Base-by-base conservation (phyloP, 1,140 invertebrate genomes). In the Drosophila suzukii region DNA sequence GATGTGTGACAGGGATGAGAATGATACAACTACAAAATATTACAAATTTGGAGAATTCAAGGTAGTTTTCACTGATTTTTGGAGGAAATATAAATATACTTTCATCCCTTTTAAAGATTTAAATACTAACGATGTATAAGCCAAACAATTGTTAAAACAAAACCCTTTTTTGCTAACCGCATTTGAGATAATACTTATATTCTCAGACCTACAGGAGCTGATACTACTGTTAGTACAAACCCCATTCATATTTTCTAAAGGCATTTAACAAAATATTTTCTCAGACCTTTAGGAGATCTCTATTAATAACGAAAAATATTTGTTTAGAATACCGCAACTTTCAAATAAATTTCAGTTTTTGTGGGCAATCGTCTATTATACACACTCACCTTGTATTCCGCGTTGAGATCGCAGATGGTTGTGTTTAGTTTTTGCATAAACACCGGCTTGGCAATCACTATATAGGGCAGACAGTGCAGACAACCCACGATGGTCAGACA, bases 401-500 rank as follows among this genome's bases (percentile, higher is more conserved):
- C 24, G 30, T 89, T 88, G 6, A 92, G 46, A 81, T 92, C 91
- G 67, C 91, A 92, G 30, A 91, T 81, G 7, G 75, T 81, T 6
- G 66, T 24, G 43, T 92, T 88, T 6, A 88, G 32, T 20, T 83
- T 89, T 8, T 50, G 41, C 60, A 74, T 51, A 70, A 68, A 1
- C 92, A 92, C 43, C 78, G 92, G 95, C 93, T 75, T 95, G 94
- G 83, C 84, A 34, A 88, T 89, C 57, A 93, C 77, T 7, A 95
- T 83, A 34, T 95, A 94, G 0, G 96, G 96, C 12, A 94, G 88
- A 79, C 95, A 96, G 2, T 95, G 59, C 0, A 95, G 24, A 12
- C 95, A 71, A 0, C 95, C 94, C 0, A 93, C 76, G 4, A 94
- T 8, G 0, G 93, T 93, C 0, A 97, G 81, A 0, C 91, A 79